Evolutionary conservation across 2,113 vertebrate genomes (phyloP).

Genomic region (Leuciscus idus): DNA sequence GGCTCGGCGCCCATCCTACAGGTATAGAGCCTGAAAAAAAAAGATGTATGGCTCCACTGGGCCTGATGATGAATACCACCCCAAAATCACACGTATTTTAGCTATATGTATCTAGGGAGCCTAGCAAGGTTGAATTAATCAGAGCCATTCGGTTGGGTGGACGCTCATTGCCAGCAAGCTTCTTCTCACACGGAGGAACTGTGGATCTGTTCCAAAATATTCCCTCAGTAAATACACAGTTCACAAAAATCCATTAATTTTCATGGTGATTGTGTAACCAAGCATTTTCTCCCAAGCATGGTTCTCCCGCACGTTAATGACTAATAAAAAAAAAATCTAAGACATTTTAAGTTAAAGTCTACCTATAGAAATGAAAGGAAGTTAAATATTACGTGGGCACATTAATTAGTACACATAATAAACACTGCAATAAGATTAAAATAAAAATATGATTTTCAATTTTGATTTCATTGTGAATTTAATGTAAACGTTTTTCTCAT

Average conservation of each 20-base stretch:
- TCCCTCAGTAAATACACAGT: background rate
- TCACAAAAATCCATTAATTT: background rate
- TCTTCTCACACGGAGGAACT: background rate
- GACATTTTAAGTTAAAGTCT: background rate
- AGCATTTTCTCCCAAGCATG: background rate
- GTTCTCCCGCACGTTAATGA: background rate
- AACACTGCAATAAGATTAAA: background rate
- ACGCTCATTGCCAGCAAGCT: background rate
- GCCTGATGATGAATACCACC: background rate
- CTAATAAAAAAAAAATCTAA: background rate
- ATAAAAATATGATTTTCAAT: background rate
- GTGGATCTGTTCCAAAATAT: constrained; percentile 36
- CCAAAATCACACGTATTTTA: background rate
- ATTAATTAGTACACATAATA: background rate
- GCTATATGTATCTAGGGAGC: too few species aligned
- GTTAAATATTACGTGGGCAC: too few species aligned
- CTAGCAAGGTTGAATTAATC: background rate
- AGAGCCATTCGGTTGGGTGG: background rate
- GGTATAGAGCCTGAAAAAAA: constrained; percentile 69
- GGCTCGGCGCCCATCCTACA: constrained; percentile 95
- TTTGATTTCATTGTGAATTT: background rate
- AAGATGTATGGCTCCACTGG: background rate
- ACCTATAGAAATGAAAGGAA: too few species aligned
- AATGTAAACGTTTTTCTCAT: background rate
- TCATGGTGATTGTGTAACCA: background rate